phyloP scores from a whole-genome alignment of 2,113 vertebrate genomes.

The Oryzias curvinotus region DNA sequence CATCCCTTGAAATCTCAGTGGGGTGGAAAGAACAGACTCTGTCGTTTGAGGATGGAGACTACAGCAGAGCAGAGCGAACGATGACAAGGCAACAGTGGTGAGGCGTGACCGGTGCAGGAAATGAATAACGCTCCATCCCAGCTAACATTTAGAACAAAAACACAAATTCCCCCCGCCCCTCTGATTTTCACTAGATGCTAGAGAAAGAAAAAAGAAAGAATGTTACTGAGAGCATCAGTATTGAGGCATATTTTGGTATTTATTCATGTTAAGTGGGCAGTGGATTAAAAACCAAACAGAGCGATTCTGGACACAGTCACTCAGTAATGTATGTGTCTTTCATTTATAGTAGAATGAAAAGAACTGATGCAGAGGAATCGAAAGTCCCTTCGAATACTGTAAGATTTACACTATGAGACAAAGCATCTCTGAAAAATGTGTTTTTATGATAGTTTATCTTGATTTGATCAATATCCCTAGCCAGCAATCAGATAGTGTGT shows the following conservation, averaged over 20 bases:
- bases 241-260: conserved; percentile 41
- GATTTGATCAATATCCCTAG: too few relatives aligned
- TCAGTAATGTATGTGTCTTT: too few relatives aligned
- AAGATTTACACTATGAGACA: too few relatives aligned
- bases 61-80: conserved; percentile 36
- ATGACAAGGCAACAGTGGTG: conserved; percentile 22
- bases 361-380: too few relatives aligned
- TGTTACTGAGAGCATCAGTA: conserved; percentile 19
- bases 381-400: too few relatives aligned
- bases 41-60: conserved; percentile 9
- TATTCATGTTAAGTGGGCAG: conserved; percentile 36
- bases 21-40: conserved; percentile 13
- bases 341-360: too few relatives aligned
- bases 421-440: too few relatives aligned
- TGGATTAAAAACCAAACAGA: conserved; percentile 32
- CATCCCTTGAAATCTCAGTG: conserved; percentile 4
- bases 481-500: too few relatives aligned
- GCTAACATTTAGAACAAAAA: conserved; percentile 32
- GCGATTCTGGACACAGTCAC: too few relatives aligned
- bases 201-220: conserved; percentile 28
- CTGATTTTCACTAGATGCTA: conserved; percentile 39
- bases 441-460: too few relatives aligned
- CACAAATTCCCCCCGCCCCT: conserved; percentile 45
- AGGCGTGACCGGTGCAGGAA: conserved; percentile 24
- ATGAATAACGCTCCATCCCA: conserved; percentile 17